phyloP scores from a whole-genome alignment of 2,888 invertebrate species.

The Aleiodes alternator region DNA sequence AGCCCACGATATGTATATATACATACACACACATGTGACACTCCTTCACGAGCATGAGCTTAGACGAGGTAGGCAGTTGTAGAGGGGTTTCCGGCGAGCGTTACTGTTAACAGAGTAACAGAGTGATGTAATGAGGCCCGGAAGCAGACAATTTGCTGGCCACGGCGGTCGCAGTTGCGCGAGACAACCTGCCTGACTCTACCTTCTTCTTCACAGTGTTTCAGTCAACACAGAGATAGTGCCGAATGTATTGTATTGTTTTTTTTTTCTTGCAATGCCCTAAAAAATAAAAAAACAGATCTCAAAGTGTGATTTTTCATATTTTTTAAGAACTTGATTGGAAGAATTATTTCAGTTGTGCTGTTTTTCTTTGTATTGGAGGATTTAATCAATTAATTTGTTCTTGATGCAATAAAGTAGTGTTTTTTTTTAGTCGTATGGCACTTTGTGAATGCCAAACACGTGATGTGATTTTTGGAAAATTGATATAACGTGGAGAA shows the following conservation, averaged over 20 bases:
- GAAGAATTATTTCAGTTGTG: no score
- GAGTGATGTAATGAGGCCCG: slow-evolving; percentile 76
- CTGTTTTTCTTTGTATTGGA: no score
- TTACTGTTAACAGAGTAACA: slow-evolving; percentile 74
- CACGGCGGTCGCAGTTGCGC: slow-evolving; percentile 73
- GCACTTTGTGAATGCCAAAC: background rate
- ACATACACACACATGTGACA: slow-evolving; percentile 30
- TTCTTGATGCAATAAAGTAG: background rate
- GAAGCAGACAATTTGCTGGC: slow-evolving; percentile 75
- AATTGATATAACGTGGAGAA: background rate
- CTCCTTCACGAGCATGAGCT: slow-evolving; percentile 59
- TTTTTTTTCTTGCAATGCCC: background rate
- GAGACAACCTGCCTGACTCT: slow-evolving; percentile 73
- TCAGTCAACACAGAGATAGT: slow-evolving; percentile 8
- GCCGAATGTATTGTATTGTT: slow-evolving; percentile 8
- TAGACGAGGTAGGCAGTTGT: slow-evolving; percentile 70
- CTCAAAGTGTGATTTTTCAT: no score
- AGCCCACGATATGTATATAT: no score
- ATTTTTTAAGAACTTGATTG: no score
- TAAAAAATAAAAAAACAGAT: background rate
- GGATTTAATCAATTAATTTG: background rate
- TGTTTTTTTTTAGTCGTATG: background rate
- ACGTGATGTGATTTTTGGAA: slow-evolving; percentile 8
- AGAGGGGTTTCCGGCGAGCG: slow-evolving; percentile 75
- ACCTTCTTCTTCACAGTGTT: slow-evolving; percentile 62